Base-by-base conservation (phyloP, 1,140 invertebrate genomes). In the Tachypleus tridentatus region DNA sequence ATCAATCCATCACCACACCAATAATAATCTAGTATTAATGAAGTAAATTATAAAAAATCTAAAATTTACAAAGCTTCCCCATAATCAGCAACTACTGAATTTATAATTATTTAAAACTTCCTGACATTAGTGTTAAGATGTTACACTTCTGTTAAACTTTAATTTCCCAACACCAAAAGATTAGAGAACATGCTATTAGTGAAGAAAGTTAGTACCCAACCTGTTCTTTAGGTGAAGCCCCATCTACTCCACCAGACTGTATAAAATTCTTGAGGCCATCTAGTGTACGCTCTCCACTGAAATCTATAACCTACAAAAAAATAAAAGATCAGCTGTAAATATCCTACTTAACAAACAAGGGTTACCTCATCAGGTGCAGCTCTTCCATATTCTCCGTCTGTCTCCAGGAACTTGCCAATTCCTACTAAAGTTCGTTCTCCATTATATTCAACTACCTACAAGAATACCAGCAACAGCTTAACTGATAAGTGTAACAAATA, bases 371-470 rank as follows among this genome's bases (percentile, higher is more conserved):
- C 78, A 49, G 81, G 81, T 65, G 81, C 79, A 54, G 83, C 82
- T 76, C 84, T 79, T 4, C 83, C 85, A 66, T 82, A 83, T 59
- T 82, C 82, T 64, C 87, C 88, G 63, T 83, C 84, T 56, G 82
- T 83, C 76, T 97, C 91, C 58, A 99, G 77, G 82, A 99, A 99
- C 79, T 97, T 91, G 61, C 84, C 82, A 70, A 99, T 83, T 65
- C 84, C 95, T 73, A 95, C 94, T 69, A 98, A 81, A 70, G 94
- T 98, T 77, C 97, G 85, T 74, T 95, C 93, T 62, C 94, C 94
- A 74, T 88, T 90, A 82, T 93, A 99, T 74, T 97, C 91, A 70
- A 99, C 82, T 70, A 85, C 81, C 85, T 88, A 76, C 56, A 73
- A 57, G 29, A 70, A 29, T 29, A 29, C 29, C 29, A 29, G 29